These are phyloP conservation scores for Sebastes iracundus DNA, from an alignment of 2,797 vertebrate genomes.

Conservation along the genomic window DNA sequence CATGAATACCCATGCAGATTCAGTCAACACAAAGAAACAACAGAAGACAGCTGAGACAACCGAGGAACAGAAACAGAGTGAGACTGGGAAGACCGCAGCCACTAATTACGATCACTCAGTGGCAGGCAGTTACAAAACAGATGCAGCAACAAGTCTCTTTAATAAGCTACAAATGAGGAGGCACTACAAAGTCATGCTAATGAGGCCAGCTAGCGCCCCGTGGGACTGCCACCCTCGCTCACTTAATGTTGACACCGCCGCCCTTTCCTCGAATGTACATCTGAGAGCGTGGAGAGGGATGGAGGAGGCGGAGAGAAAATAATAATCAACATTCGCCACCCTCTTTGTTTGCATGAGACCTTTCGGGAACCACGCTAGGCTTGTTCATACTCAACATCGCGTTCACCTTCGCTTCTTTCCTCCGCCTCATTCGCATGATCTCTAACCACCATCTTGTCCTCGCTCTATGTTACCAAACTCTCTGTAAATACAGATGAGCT, in stretches of 20 bases:
- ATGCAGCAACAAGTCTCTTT: slow-evolving; percentile 61
- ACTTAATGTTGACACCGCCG: slow-evolving; percentile 24
- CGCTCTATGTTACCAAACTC: not conserved
- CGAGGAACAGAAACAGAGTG: not conserved
- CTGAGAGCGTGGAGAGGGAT: slow-evolving; percentile 26
- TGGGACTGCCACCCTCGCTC: slow-evolving; percentile 56
- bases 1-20: slow-evolving; percentile 1
- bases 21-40: not conserved
- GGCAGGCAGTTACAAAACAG: slow-evolving; percentile 40
- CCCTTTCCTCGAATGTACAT: slow-evolving; percentile 42
- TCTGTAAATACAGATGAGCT: slow-evolving; percentile 11
- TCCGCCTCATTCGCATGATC: slow-evolving; percentile 6
- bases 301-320: slow-evolving; percentile 39
- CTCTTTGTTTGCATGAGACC: slow-evolving; percentile 36
- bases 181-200: slow-evolving; percentile 78
- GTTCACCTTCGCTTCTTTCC: slow-evolving; percentile 11
- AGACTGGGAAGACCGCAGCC: slow-evolving; percentile 9
- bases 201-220: slow-evolving; percentile 53
- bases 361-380: slow-evolving; percentile 8
- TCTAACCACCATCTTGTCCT: slow-evolving; percentile 3
- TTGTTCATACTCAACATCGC: not conserved
- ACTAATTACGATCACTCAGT: slow-evolving; percentile 55
- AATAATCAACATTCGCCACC: slow-evolving; percentile 52
- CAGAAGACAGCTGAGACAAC: not conserved
- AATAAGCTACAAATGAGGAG: slow-evolving; percentile 73